Evolutionary conservation across 2,797 vertebrate genomes (phyloP), one percentile per base, ranked within the genome.

Genomic region (Notolabrus celidotus): DNA sequence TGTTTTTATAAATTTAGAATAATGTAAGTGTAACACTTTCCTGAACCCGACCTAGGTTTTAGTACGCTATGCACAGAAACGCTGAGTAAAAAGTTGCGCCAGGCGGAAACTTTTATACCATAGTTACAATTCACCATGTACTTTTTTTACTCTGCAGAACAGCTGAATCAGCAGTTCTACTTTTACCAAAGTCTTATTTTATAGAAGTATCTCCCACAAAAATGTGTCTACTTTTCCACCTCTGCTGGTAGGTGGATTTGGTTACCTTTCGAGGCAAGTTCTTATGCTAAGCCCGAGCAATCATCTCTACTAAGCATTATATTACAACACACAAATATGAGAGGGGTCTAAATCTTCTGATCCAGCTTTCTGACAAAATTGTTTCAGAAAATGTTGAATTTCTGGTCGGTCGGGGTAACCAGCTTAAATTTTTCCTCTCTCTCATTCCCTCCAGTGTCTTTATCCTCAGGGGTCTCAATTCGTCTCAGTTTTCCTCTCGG

Each of bases 401-500:
- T 36, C 20, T 31, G 17, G 55, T 61, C 27, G 54, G 31, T 47
- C 36, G 10, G 22, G 1, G 15, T 67, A 47, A 75, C 45, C 50
- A 51, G 10, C 29, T 54, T 61, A 15, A n/a, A n/a, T n/a, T n/a
- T n/a, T 45, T 47, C 2, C 33, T 19, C 41, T 25, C 1, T 63
- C 41, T 43, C 7, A 56, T 43, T 57, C 36, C 54, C 57, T 64
- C 25, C 52, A 25, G 14, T 16, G 19, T 14, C 36, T 31, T 55
- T 56, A 34, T 16, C 14, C 64, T 55, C 29, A 19, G 2, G 41
- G 49, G 54, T 75, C 58, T 63, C 25, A 1, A 58, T 54, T 77
- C 76, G 64, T 58, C 63, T 77, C 64, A 63, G 11, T 41, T 67
- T 60, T 63, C 67, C 53, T 64, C 29, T 5, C 52, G 42, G 19